Evolutionary conservation across 2,888 invertebrate genomes (phyloP).

Genomic region (Chrysolina oricalcia): DNA sequence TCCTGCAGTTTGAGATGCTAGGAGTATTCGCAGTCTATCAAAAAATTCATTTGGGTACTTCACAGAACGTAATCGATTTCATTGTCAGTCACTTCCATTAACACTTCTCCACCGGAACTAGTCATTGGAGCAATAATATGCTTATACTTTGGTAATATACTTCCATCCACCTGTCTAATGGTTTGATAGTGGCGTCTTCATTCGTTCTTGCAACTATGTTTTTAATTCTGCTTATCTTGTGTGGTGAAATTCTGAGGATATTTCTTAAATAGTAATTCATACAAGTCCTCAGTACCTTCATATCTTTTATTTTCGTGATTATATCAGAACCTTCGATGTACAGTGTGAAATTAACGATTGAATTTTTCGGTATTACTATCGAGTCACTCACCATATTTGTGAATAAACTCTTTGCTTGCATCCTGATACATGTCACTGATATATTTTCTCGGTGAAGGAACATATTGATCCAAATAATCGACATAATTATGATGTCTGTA

Average conservation of each 20-base stretch:
- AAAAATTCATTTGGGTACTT: background rate
- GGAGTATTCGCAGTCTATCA: background rate
- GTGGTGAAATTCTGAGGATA: background rate
- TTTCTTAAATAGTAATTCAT: background rate
- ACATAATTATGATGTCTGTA: background rate
- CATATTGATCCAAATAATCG: slow-evolving; percentile 34
- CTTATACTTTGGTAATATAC: slow-evolving; percentile 16
- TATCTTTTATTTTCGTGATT: slow-evolving; percentile 25
- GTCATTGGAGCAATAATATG: background rate
- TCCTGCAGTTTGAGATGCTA: background rate
- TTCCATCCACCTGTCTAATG: slow-evolving; percentile 20
- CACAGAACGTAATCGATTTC: background rate
- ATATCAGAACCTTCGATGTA: slow-evolving; percentile 25
- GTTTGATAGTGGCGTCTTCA: slow-evolving; percentile 27
- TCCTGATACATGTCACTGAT: slow-evolving; percentile 19
- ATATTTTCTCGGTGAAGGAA: slow-evolving; percentile 34
- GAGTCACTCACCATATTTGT: slow-evolving; percentile 32
- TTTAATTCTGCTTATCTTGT: slow-evolving; percentile 1
- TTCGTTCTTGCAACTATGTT: slow-evolving; percentile 6
- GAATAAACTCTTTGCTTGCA: slow-evolving; percentile 21
- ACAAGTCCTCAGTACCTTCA: slow-evolving; percentile 5
- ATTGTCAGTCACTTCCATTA: background rate
- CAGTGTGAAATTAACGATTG: slow-evolving; percentile 21
- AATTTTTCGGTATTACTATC: slow-evolving; percentile 24
- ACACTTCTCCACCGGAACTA: background rate